Evolutionary conservation across 2,888 invertebrate genomes (phyloP).

Genomic region (Unio pictorum): DNA sequence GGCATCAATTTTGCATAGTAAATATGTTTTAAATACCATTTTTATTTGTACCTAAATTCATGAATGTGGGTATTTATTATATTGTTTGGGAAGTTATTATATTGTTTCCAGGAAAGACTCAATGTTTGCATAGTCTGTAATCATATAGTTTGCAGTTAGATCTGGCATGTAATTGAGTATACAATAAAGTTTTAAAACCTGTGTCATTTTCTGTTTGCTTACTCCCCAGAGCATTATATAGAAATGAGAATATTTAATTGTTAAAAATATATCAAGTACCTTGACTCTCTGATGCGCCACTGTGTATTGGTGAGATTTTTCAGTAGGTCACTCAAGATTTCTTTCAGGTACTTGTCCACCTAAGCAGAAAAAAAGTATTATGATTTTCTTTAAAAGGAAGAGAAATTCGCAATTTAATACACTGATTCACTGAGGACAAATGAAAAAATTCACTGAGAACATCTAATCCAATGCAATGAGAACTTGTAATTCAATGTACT

Average conservation of each 20-base stretch:
- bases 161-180: no score
- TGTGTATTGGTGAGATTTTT: constrained; percentile 86
- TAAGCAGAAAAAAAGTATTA: constrained; percentile 62
- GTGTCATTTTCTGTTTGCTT: not conserved
- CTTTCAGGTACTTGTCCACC: constrained; percentile 86
- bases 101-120: no score
- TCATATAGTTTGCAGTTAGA: no score
- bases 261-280: constrained; percentile 42
- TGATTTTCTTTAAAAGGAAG: constrained; percentile 3
- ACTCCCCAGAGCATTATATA: not conserved
- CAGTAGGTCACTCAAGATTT: constrained; percentile 86
- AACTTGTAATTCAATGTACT: no score
- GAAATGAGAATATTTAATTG: not conserved
- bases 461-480: no score
- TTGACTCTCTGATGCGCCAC: constrained; percentile 92
- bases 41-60: no score
- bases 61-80: no score
- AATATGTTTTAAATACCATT: no score
- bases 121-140: no score
- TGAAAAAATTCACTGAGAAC: not conserved
- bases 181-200: no score
- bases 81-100: no score
- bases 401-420: not conserved
- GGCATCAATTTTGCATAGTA: no score
- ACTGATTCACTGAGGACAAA: not conserved